Percentiles rank a stretch among this genome's conserved stretches.
Conservation (phyloP, 2,113 vertebrate genomes). For the Sapayoa aenigma region DNA sequence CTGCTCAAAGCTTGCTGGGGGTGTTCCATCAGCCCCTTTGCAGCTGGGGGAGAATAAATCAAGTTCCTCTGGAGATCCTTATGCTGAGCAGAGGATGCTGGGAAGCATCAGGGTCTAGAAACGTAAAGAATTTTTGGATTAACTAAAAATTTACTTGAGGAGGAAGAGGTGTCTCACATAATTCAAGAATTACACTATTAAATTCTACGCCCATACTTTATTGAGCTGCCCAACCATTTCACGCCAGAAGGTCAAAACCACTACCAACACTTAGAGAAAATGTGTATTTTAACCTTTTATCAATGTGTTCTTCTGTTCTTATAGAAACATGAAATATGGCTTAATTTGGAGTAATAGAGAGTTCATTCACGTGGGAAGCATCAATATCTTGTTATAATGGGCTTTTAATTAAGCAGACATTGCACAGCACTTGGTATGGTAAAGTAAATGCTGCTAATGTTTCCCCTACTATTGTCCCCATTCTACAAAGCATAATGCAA, state of each 20-base stretch:
- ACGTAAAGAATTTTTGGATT: background rate
- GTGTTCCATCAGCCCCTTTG: background rate
- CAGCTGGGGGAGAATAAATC: background rate
- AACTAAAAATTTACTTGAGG: background rate
- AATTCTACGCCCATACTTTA: background rate
- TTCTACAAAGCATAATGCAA: background rate
- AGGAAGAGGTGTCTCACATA: background rate
- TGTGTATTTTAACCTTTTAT: background rate
- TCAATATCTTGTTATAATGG: slow-evolving; percentile 12
- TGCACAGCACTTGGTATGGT: background rate
- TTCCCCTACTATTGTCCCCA: background rate
- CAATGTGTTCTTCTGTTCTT: background rate
- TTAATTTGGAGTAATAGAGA: slow-evolving; percentile 24
- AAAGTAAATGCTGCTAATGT: slow-evolving; percentile 16
- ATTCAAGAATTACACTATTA: background rate
- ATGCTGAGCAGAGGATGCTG: background rate
- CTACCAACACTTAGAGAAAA: background rate
- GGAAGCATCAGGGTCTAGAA: background rate
- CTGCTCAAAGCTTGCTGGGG: background rate
- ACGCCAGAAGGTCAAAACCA: background rate
- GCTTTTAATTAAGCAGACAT: slow-evolving; percentile 53
- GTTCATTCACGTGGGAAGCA: slow-evolving; percentile 30
- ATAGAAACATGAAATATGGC: background rate
- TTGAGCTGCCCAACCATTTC: background rate
- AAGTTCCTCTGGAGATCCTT: rapidly evolving